Evolutionary conservation across 2,888 invertebrate species (phyloP), one percentile per base, ranked within the genome.

Genomic region (Leptinotarsa rubiginosa): DNA sequence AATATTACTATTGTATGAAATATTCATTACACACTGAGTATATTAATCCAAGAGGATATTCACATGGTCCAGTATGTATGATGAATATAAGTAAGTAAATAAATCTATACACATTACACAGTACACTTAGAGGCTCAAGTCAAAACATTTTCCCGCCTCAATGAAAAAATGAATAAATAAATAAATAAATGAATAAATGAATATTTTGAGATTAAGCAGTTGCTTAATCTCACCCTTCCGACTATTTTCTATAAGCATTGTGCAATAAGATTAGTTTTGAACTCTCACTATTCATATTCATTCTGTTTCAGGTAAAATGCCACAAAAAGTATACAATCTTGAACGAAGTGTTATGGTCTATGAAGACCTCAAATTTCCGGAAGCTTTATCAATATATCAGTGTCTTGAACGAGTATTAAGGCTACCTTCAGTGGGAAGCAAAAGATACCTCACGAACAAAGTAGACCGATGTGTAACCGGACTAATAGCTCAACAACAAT

Each of bases 391-490:
- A 0, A 92, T 96, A 0, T 89, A 89, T 75, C 91, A 91, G 72
- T 94, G 94, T 0, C 88, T 97, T 12, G 90, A 94, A 73, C 89
- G 93, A 78, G 98, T 99, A 0, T 88, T 99, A 64, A 90, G 95
- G 79, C 90, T 98, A 25, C 96, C 98, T 0, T 92, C 97, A 1
- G 98, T 99, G 5, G 96, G 94, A 65, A 97, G 98, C 87, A 99
- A 99, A 87, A 91, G 98, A 81, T 80, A 80, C 56, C 90, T 98
- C 59, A 98, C 97, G 0, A 98, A 95, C 85, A 98, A 98, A 91
- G 98, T 98, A 18, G 96, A 96, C 87, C 92, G 98, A 59, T 98
- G 97, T 86, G 98, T 99, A 12, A 95, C 97, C 2, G 99, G 99
- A 1, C 89, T 99, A 18, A 92, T 99, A 73, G 99, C 97, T 0